phyloP scores from a whole-genome alignment of 2,113 vertebrate genomes.

The Ptyas mucosa region DNA sequence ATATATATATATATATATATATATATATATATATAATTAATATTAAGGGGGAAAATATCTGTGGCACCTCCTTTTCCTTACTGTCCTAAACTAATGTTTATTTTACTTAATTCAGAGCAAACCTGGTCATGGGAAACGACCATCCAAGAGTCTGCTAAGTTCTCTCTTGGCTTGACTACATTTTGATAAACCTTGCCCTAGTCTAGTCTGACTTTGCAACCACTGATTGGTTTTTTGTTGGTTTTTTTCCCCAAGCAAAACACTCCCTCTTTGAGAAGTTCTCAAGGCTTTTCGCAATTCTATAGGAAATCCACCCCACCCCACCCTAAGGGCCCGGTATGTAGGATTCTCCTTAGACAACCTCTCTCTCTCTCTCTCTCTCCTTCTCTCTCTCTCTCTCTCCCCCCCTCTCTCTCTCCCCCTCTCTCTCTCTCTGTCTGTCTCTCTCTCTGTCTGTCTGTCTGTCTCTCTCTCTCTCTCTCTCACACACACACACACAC shows the following conservation, averaged over 20 bases:
- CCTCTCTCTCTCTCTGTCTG: too few relatives aligned
- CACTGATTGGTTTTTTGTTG: too few relatives aligned
- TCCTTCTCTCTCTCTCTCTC: too few relatives aligned
- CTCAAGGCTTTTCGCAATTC: neutral
- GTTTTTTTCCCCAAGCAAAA: neutral
- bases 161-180: neutral
- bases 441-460: too few relatives aligned
- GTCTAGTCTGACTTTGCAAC: too few relatives aligned
- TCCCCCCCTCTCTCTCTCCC: too few relatives aligned
- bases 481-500: neutral
- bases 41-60: neutral
- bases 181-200: neutral
- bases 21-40: neutral
- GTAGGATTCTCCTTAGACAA: neutral
- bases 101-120: neutral
- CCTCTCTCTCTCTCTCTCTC: fast-evolving
- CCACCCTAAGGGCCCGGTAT: neutral
- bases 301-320: neutral
- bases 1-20: too few relatives aligned
- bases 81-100: neutral
- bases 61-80: neutral
- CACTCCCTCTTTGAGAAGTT: too few relatives aligned
- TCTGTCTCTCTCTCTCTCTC: too few relatives aligned
- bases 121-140: neutral
- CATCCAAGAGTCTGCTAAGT: neutral